Evolutionary conservation across 2,888 invertebrate species (phyloP), one percentile per base, ranked within the genome.

Genomic region (Nephrotoma flavescens): DNA sequence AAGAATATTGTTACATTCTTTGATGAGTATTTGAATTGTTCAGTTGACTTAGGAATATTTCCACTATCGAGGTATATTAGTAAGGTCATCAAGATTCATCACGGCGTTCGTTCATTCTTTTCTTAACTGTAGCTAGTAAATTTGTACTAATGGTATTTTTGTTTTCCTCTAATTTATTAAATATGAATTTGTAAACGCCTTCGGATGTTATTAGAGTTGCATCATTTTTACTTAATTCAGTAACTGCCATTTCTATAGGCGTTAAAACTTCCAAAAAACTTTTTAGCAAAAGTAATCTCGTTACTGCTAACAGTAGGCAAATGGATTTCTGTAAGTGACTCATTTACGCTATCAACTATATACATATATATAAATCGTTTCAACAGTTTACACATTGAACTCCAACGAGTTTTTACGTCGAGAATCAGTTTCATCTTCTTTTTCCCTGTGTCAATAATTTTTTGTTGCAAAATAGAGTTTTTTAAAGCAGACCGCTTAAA

Each of bases 181-280:
- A n/a, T n/a, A n/a, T n/a, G n/a, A n/a, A 85, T 85, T 85, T 85
- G 85, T 85, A 85, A n/a, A 85, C 86, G 19, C 86, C 86, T 86
- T 86, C 85, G 44, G 85, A 42, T 42, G 85, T 44, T 85, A 85
- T 11, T 42, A 86, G 47, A 44, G 86, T 86, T 12, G 86, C 86
- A 44, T 42, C 31, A 86, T 86, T 86, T 86, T 86, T 86, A 45
- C 86, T 86, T 31, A 86, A 44, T 86, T 86, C 86, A n/a, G 42
- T 86, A 42, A 86, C 12, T n/a, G 86, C 86, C 44, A 44, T 19
- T 45, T 86, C 31, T 44, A 86, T 47, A 86, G 86, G 86, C n/a
- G 86, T 44, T 86, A 86, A 86, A 12, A 86, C 47, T 19, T 19
- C n/a, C 86, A 86, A 86, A 42, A 86, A 42, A 85, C 42, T 11